Evolutionary conservation across 2,113 vertebrate species (phyloP).

Genomic region (Xiphorhynchus elegans): DNA sequence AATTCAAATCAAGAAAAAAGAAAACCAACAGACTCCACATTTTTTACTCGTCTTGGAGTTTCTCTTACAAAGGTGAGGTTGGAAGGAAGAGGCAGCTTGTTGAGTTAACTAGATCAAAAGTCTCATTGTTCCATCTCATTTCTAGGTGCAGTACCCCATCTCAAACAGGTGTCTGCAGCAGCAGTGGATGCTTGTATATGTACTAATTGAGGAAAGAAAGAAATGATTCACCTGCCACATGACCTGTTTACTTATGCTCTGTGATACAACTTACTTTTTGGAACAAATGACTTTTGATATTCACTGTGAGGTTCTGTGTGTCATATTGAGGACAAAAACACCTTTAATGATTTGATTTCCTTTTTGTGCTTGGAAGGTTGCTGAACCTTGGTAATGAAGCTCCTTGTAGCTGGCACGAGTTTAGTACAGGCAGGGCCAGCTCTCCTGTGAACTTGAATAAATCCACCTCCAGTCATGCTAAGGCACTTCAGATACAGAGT

Average conservation of each 20-base stretch:
- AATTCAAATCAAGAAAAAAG: background rate
- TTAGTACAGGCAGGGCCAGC: background rate
- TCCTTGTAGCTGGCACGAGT: background rate
- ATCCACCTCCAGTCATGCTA: background rate
- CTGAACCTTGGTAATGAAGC: background rate
- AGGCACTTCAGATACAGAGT: rapidly evolving
- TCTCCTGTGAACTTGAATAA: background rate
- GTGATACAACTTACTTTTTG: background rate
- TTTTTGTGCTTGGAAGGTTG: background rate
- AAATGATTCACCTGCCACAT: background rate
- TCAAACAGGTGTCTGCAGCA: background rate
- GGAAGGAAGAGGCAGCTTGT: background rate
- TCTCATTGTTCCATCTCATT: background rate
- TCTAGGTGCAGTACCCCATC: background rate
- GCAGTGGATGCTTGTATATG: background rate
- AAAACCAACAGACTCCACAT: background rate
- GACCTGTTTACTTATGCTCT: background rate
- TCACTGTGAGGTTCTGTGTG: background rate
- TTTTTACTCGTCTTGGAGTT: background rate
- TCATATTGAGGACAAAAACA: background rate
- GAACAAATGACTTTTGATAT: background rate
- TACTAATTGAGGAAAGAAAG: background rate
- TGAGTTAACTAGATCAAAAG: background rate
- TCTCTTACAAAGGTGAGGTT: background rate
- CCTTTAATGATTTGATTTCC: background rate